These are phyloP conservation scores for Propithecus coquereli DNA, from an alignment of 2,113 vertebrate species.

Conservation along the genomic window DNA sequence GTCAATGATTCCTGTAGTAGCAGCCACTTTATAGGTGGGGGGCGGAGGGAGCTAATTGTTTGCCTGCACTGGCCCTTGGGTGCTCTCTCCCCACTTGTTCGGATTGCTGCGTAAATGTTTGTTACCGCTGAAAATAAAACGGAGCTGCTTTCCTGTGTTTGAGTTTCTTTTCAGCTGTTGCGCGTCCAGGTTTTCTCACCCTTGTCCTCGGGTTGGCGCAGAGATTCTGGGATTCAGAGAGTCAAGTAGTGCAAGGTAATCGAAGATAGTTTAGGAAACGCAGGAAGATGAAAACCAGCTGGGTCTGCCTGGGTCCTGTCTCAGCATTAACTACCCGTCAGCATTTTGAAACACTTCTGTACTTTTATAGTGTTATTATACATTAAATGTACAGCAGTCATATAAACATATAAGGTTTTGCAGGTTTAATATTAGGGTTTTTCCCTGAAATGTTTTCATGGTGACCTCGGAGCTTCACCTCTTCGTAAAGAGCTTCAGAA, in stretches of 20 bases:
- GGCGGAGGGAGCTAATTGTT: too few species aligned
- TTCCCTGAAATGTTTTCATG: background rate
- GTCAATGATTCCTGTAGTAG: too few species aligned
- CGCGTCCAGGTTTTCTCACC: background rate
- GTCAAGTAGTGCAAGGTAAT: background rate
- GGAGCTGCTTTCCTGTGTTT: background rate
- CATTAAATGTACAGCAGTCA: too few species aligned
- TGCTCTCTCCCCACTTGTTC: background rate
- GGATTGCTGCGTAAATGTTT: background rate
- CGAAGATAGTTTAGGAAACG: background rate
- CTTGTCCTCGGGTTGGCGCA: too few species aligned
- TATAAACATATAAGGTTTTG: too few species aligned
- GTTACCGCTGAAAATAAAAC: background rate
- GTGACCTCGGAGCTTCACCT: too few species aligned
- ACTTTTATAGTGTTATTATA: background rate
- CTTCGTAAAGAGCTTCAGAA: background rate
- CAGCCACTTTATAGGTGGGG: background rate
- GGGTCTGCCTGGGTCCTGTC: background rate
- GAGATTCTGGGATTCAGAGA: background rate
- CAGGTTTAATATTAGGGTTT: too few species aligned
- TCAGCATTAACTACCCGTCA: too few species aligned
- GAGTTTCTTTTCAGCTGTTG: background rate
- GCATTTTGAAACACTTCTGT: background rate
- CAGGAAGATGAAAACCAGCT: background rate
- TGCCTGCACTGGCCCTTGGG: background rate